Evolutionary conservation across 2,888 invertebrate genomes (phyloP).

Genomic region (Cynaeus angustus): DNA sequence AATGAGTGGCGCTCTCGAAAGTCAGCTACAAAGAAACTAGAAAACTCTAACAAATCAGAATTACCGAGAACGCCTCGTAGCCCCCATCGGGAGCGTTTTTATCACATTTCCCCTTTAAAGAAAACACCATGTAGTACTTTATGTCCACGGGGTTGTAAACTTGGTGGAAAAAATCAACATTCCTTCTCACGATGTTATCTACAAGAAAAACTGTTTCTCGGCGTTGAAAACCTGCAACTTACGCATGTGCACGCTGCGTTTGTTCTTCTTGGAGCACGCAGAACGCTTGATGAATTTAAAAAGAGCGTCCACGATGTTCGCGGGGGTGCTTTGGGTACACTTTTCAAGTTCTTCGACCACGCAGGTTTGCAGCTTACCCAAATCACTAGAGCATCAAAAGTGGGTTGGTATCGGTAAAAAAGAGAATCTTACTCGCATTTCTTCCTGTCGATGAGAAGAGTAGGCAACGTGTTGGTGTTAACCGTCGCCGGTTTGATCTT

Average conservation of each 20-base stretch:
- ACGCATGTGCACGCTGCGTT: slow-evolving; percentile 32
- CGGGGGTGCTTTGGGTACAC: slow-evolving; percentile 84
- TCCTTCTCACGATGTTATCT: slow-evolving; percentile 36
- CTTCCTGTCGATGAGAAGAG: slow-evolving; percentile 76
- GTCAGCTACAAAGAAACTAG: slow-evolving; percentile 2
- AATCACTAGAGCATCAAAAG: slow-evolving; percentile 69
- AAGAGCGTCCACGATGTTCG: slow-evolving; percentile 85
- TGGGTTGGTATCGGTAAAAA: background rate
- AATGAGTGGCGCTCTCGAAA: slow-evolving; percentile 4
- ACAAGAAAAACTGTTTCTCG: background rate
- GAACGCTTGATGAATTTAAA: slow-evolving; percentile 76
- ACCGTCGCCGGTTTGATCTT: slow-evolving; percentile 71
- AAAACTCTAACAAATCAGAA: background rate
- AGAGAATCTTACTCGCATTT: slow-evolving; percentile 74
- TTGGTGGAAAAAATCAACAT: background rate
- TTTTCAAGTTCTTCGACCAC: slow-evolving; percentile 77
- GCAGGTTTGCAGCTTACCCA: slow-evolving; percentile 75
- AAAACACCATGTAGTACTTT: no score
- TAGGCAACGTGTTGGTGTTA: slow-evolving; percentile 73
- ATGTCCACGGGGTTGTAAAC: background rate
- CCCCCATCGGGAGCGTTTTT: slow-evolving; percentile 36
- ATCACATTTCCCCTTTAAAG: slow-evolving; percentile 22
- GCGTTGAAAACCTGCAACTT: background rate
- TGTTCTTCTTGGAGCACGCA: slow-evolving; percentile 57
- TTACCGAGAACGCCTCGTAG: slow-evolving; percentile 32